phyloP scores from a whole-genome alignment of 2,797 vertebrate genomes.

The Paguma larvata region DNA sequence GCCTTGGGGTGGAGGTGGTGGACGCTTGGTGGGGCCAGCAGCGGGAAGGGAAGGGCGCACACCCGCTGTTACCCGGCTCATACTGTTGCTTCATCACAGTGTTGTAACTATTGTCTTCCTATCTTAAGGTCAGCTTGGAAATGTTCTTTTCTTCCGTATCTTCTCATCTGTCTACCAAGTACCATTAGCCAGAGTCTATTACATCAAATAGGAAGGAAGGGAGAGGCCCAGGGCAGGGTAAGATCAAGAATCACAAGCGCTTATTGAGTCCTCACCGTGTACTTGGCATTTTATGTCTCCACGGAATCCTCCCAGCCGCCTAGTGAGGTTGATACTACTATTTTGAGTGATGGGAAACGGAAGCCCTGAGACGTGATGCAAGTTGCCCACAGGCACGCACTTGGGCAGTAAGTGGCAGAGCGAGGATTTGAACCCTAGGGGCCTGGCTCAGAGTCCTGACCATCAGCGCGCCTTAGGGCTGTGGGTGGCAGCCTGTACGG shows the following conservation, averaged over 20 bases:
- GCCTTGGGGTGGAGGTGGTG: too few relatives aligned
- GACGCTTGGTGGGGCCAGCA: rapidly evolving
- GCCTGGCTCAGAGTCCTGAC: neutral
- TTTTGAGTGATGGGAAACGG: neutral
- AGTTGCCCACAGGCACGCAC: rapidly evolving
- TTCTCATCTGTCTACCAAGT: neutral
- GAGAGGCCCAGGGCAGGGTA: neutral
- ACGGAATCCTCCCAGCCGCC: neutral
- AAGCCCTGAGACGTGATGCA: neutral
- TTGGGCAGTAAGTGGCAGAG: neutral
- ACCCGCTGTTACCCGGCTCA: neutral
- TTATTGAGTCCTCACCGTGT: neutral
- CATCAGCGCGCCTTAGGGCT: neutral
- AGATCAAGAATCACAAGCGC: neutral
- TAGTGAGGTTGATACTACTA: neutral
- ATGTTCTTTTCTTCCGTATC: neutral
- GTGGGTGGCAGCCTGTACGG: neutral
- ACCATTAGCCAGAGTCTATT: neutral
- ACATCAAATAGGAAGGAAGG: neutral
- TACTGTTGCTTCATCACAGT: too few relatives aligned
- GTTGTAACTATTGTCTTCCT: neutral
- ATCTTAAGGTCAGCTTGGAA: neutral
- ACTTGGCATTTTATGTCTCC: neutral
- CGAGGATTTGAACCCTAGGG: neutral
- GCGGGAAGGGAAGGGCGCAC: neutral